Percentiles rank a stretch among this genome's conserved stretches.
Evolutionary conservation across 2,888 invertebrate species (phyloP).

Genomic region (Penaeus monodon): DNA sequence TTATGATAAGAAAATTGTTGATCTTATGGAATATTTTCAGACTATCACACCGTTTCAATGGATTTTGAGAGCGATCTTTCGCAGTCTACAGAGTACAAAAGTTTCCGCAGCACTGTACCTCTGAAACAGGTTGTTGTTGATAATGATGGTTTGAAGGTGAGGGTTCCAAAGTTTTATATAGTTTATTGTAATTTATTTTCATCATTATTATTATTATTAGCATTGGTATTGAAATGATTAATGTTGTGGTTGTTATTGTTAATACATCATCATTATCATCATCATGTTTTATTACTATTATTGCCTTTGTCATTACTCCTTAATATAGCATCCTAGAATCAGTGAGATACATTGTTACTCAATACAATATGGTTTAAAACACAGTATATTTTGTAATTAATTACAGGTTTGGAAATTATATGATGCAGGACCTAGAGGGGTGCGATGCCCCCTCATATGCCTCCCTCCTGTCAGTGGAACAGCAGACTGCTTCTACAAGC

Average conservation of each 20-base stretch:
- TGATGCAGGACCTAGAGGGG: constrained; percentile 86
- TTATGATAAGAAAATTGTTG: no score
- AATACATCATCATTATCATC: no score
- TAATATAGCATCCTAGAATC: no score
- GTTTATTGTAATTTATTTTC: constrained; percentile 71
- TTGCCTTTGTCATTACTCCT: no score
- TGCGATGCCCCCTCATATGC: constrained; percentile 84
- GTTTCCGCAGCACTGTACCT: constrained; percentile 83
- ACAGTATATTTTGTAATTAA: not conserved
- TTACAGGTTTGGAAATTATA: constrained; percentile 85
- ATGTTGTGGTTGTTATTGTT: not conserved
- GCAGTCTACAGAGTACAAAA: constrained; percentile 76
- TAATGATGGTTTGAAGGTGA: constrained; percentile 72
- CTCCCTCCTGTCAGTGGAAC: constrained; percentile 90
- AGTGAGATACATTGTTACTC: not conserved
- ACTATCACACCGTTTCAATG: constrained; percentile 21
- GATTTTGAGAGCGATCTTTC: constrained; percentile 56
- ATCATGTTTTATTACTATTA: no score
- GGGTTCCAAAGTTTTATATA: not conserved
- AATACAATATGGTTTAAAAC: constrained; percentile 66
- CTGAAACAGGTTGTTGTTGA: constrained; percentile 84
- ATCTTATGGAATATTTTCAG: no score
- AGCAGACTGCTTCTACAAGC: constrained; percentile 88
- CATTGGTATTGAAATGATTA: not conserved
- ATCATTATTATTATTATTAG: constrained; percentile 74